Conservation (phyloP, 2,797 vertebrate genomes). For the Sebastes minor region DNA sequence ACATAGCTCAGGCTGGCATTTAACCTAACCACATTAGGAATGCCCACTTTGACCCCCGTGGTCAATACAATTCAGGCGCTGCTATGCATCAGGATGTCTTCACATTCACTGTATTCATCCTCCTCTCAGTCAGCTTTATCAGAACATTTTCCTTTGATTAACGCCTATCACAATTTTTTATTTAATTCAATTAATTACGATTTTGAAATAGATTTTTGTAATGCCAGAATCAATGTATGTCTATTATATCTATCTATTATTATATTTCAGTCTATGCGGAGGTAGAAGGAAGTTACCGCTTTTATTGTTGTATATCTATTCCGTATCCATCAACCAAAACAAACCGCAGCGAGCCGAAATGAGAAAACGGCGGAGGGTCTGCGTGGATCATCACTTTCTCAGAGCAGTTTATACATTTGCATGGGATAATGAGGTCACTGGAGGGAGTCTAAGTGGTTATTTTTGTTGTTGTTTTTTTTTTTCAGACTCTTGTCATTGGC, state of each 20-base stretch:
- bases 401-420: background rate
- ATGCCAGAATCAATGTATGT: too few species aligned
- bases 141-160: too few species aligned
- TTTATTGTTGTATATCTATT: too few species aligned
- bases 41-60: constrained; percentile 14
- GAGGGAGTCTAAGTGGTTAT: constrained; percentile 4
- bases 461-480: background rate
- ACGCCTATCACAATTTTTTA: too few species aligned
- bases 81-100: constrained; percentile 29
- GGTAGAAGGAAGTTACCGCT: too few species aligned
- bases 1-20: constrained; percentile 32
- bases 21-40: constrained; percentile 46
- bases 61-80: constrained; percentile 41
- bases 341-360: too few species aligned
- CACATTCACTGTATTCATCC: background rate
- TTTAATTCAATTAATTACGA: too few species aligned
- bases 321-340: too few species aligned
- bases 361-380: too few species aligned
- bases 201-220: too few species aligned
- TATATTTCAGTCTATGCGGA: background rate
- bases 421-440: constrained; percentile 50
- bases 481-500: background rate
- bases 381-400: background rate
- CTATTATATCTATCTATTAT: too few species aligned
- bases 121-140: background rate